A percentile compares a stretch with the other conserved stretches of the same genome.
Conservation (phyloP, 2,113 vertebrate genomes). For the Channa argus region DNA sequence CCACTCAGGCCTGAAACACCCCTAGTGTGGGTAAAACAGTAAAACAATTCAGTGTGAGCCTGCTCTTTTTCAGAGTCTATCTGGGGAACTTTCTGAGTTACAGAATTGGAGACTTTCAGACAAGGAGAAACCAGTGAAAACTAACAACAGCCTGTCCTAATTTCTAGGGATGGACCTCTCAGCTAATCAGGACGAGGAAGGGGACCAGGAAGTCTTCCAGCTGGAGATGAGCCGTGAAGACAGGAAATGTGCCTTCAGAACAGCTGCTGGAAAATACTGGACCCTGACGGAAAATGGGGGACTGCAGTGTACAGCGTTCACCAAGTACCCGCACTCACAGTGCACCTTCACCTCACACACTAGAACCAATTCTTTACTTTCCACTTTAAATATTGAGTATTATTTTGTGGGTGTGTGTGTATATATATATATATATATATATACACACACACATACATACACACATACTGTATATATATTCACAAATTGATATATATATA, state of each 20-base stretch:
- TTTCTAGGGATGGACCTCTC: slow-evolving; percentile 93
- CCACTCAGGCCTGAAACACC: background rate
- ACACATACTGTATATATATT: no score
- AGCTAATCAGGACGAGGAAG: slow-evolving; percentile 95
- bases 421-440: no score
- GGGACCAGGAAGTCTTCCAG: slow-evolving; percentile 97
- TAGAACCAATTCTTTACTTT: no score
- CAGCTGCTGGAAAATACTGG: slow-evolving; percentile 96
- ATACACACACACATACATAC: no score
- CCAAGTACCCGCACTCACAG: slow-evolving; percentile 81
- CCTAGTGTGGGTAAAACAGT: background rate
- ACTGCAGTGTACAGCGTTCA: slow-evolving; percentile 92
- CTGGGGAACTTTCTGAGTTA: background rate
- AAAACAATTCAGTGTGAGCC: background rate
- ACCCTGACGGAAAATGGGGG: slow-evolving; percentile 90
- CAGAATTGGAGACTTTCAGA: slow-evolving; percentile 12
- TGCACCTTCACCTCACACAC: no score
- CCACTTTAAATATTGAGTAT: no score
- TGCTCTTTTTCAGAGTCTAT: slow-evolving; percentile 19
- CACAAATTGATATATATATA: no score
- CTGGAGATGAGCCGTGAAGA: slow-evolving; percentile 94
- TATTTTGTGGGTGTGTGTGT: no score
- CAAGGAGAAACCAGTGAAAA: slow-evolving; percentile 24
- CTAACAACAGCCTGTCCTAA: slow-evolving; percentile 36
- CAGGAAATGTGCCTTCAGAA: slow-evolving; percentile 93